Evolutionary conservation across 2,888 invertebrate species (phyloP).

Genomic region (Amaurobius ferox): DNA sequence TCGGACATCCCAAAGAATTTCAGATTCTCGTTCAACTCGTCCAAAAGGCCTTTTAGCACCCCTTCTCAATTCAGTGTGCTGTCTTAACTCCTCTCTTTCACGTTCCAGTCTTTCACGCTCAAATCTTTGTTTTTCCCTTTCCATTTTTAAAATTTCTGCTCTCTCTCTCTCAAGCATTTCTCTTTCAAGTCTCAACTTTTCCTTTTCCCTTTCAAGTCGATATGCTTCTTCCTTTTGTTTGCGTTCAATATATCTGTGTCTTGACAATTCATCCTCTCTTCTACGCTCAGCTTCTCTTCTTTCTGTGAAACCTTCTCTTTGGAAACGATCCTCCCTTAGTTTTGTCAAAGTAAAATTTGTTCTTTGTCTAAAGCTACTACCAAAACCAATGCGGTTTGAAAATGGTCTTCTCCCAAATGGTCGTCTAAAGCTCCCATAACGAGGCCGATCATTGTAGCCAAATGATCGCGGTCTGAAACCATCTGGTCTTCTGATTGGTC

Average conservation of each 20-base stretch:
- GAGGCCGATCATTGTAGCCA: conserved; percentile 10
- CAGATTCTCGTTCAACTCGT: conserved; percentile 26
- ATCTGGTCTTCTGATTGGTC: neutral
- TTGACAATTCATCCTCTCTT: conserved; percentile 86
- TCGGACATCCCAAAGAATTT: conserved; percentile 32
- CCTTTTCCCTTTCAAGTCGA: conserved; percentile 82
- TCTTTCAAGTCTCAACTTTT: conserved; percentile 77
- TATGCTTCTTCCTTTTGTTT: conserved; percentile 90
- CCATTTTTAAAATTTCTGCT: conserved; percentile 88
- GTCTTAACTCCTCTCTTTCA: conserved; percentile 54
- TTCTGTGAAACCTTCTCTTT: conserved; percentile 5
- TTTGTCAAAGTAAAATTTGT: neutral
- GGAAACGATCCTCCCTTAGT: conserved; percentile 12
- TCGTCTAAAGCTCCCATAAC: conserved; percentile 12
- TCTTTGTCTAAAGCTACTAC: conserved; percentile 10
- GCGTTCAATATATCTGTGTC: conserved; percentile 88
- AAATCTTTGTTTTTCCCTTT: conserved; percentile 83
- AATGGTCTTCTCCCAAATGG: conserved; percentile 32
- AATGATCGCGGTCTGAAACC: neutral
- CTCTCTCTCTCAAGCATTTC: conserved; percentile 80
- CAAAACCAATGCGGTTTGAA: conserved; percentile 6
- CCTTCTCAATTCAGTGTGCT: conserved; percentile 73
- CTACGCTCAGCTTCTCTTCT: conserved; percentile 83
- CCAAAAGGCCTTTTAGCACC: conserved; percentile 49
- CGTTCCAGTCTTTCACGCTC: conserved; percentile 77